Evolutionary conservation across 2,888 invertebrate species (phyloP).

Genomic region (Torymus aiolomorphi): DNA sequence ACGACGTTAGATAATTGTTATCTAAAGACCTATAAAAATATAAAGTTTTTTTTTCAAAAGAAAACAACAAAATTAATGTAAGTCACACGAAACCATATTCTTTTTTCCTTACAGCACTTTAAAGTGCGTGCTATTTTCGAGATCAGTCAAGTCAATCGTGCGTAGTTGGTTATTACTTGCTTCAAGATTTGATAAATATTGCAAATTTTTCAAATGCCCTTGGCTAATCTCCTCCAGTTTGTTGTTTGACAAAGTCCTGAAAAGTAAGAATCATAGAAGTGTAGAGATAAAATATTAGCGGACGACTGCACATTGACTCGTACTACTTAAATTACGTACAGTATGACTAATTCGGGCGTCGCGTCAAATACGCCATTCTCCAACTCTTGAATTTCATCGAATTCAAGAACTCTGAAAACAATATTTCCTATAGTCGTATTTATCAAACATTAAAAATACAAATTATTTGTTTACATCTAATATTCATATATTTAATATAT

Average conservation of each 20-base stretch:
- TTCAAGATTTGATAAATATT: constrained; percentile 75
- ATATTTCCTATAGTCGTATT: background rate
- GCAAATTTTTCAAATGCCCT: constrained; percentile 75
- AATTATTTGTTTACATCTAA: background rate
- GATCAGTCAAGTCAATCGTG: constrained; percentile 74
- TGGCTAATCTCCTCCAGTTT: constrained; percentile 70
- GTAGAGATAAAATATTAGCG: background rate
- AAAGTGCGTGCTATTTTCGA: constrained; percentile 73
- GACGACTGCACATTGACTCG: constrained; percentile 59
- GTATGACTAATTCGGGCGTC: constrained; percentile 72
- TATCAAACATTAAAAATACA: background rate
- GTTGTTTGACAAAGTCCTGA: constrained; percentile 72
- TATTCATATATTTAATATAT: too few relatives aligned
- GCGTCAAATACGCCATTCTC: constrained; percentile 64
- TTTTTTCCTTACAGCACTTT: constrained; percentile 73
- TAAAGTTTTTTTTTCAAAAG: constrained; percentile 53
- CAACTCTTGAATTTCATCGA: constrained; percentile 62
- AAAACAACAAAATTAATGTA: constrained; percentile 15
- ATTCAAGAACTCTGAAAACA: constrained; percentile 64
- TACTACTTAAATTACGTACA: constrained; percentile 74
- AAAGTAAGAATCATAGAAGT: constrained; percentile 24
- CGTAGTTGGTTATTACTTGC: constrained; percentile 76
- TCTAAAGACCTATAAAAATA: constrained; percentile 72
- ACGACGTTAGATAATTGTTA: constrained; percentile 76
- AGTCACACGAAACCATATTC: background rate